Evolutionary conservation across 2,797 vertebrate species (phyloP).

Genomic region (Eleutherodactylus coqui): DNA sequence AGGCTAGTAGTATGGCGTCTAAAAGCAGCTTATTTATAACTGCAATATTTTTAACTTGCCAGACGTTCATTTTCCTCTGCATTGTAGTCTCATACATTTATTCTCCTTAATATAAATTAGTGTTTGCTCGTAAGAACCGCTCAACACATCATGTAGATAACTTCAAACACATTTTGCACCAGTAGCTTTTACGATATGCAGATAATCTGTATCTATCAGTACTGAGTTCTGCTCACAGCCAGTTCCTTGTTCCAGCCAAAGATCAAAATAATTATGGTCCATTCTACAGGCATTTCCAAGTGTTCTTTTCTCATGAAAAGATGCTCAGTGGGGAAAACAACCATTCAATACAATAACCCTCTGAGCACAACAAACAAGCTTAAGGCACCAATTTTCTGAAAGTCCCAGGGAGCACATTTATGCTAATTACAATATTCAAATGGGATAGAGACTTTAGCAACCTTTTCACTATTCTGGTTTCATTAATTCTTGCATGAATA

Average conservation of each 20-base stretch:
- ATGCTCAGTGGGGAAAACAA: conserved; percentile 45
- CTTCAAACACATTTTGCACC: conserved; percentile 2
- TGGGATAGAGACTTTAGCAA: conserved; percentile 28
- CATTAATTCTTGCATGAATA: conserved; percentile 47
- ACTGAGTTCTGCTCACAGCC: conserved; percentile 34
- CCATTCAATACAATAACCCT: conserved; percentile 50
- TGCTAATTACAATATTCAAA: conserved; percentile 60
- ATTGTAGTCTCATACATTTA: background rate
- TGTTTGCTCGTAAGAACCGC: background rate
- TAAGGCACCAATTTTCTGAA: conserved; percentile 54
- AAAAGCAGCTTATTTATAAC: conserved; percentile 1
- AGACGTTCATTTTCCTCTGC: background rate
- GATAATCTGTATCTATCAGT: conserved; percentile 35
- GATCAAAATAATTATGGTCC: conserved; percentile 58
- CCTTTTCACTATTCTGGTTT: conserved; percentile 46
- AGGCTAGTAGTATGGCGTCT: background rate
- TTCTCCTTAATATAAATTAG: conserved; percentile 2
- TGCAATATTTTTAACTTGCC: conserved; percentile 3
- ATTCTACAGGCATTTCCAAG: conserved; percentile 33
- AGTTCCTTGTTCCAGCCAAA: conserved; percentile 32
- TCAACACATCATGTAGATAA: background rate
- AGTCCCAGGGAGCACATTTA: conserved; percentile 52
- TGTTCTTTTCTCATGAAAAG: conserved; percentile 54
- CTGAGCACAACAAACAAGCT: conserved; percentile 59
- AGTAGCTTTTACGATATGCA: background rate